Evolutionary conservation across 2,113 vertebrate genomes (phyloP), one percentile per base, ranked within the genome.

Genomic region (Macrotus californicus): DNA sequence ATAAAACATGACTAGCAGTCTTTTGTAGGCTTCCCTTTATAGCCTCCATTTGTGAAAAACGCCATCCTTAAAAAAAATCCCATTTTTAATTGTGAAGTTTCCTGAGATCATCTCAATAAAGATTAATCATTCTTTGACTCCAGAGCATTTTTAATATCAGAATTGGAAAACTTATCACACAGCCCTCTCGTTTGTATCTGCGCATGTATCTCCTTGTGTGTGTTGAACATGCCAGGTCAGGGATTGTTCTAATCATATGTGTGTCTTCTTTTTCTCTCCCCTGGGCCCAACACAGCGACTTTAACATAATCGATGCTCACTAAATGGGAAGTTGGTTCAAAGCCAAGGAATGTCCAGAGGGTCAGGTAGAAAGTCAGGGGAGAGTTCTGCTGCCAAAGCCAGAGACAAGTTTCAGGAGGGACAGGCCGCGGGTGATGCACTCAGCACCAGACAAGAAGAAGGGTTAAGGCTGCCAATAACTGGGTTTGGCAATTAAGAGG

Each of bases 291-390:
- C 19, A 61, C 16, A 48, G 66, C 89, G 75, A 94, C 46, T 86
- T 92, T 19, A 82, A 85, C 88, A 61, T 93, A 79, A 84, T 34
- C 85, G 21, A 80, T 88, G 10, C 10, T 93, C 12, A 84, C 7
- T 48, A 80, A 70, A 79, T 81, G 24, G 59, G 77, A 95, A 94
- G 34, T 22, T 94, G 92, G 41, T 94, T 89, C 26, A 87, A 26
- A 89, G 67, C 59, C 39, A 77, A 86, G 12, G 6, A 52, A 13
- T 52, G 22, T 31, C 39, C 2, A 87, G 36, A 77, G 41, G 87
- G 5, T 59, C 39, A 59, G n/a, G 39, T 24, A 54, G 50, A 31
- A 82, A 93, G 46, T 67, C 29, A 52, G 31, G 56, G 75, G 11
- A 48, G 19, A 52, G 36, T 36, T 36, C 12, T 31, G 41, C 73